A percentile compares a stretch with the other conserved stretches of the same genome.
These are phyloP conservation scores for Spilogale gracilis DNA, from an alignment of 2,113 vertebrate species.

Conservation along the genomic window DNA sequence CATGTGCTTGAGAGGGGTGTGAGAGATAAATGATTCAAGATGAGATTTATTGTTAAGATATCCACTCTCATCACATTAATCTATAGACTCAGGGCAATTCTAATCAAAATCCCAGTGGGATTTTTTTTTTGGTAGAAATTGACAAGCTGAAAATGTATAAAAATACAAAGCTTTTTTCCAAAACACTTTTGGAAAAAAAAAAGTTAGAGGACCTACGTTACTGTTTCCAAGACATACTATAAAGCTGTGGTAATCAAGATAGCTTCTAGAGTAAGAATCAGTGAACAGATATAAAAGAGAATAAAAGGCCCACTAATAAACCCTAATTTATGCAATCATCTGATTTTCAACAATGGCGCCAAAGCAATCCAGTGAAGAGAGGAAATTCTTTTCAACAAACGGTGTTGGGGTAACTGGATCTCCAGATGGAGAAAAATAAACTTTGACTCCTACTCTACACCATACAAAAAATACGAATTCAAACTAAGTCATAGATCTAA, in stretches of 20 bases:
- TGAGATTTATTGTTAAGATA: neutral
- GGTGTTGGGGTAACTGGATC: neutral
- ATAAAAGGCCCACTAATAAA: neutral
- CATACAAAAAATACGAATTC: neutral
- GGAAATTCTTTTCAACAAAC: neutral
- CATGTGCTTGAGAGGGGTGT: fast-evolving
- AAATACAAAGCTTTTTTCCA: neutral
- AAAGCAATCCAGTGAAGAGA: neutral
- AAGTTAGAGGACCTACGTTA: neutral
- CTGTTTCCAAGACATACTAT: neutral
- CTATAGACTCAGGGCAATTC: neutral
- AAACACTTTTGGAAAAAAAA: neutral
- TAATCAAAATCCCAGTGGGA: neutral
- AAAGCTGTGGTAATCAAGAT: neutral
- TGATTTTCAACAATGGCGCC: neutral
- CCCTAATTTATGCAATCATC: neutral
- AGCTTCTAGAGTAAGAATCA: neutral
- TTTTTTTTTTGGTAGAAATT: neutral
- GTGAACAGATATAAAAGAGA: neutral
- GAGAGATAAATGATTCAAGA: neutral
- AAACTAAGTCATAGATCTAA: neutral
- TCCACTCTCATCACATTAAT: neutral
- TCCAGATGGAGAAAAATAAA: neutral
- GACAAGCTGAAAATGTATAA: neutral
- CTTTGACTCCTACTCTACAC: neutral